phyloP scores from a whole-genome alignment of 2,888 invertebrate species.

The Acleris literana region DNA sequence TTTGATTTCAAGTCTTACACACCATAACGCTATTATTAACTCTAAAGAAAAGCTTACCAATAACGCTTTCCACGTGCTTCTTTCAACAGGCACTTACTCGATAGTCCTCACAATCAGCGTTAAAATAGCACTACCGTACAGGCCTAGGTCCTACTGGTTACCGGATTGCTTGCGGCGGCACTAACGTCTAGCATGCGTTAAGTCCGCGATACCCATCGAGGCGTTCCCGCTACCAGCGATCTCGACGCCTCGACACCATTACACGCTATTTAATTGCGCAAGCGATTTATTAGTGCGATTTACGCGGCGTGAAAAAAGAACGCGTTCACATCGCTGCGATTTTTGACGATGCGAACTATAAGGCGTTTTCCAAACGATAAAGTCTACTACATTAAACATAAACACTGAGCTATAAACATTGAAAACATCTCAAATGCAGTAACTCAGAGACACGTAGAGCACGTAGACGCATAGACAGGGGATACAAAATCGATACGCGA shows the following conservation, averaged over 20 bases:
- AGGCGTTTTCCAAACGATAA: too few species aligned
- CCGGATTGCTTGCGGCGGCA: slow-evolving; percentile 20
- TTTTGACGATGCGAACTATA: too few species aligned
- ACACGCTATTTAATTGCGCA: slow-evolving; percentile 67
- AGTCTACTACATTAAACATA: neutral
- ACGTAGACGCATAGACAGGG: slow-evolving; percentile 35
- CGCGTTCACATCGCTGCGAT: neutral
- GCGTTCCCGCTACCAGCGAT: slow-evolving; percentile 67
- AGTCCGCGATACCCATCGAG: slow-evolving; percentile 71
- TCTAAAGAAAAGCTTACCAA: too few species aligned
- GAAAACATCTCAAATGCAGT: slow-evolving; percentile 31
- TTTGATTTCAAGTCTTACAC: too few species aligned
- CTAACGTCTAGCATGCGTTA: slow-evolving; percentile 47
- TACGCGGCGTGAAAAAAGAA: neutral
- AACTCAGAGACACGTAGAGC: slow-evolving; percentile 27
- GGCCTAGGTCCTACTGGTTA: neutral
- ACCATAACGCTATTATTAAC: too few species aligned
- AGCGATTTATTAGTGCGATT: slow-evolving; percentile 60
- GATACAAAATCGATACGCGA: slow-evolving; percentile 36
- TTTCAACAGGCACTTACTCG: too few species aligned
- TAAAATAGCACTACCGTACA: neutral
- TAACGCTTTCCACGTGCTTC: too few species aligned
- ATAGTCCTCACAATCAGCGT: too few species aligned
- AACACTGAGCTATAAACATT: neutral
- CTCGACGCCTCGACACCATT: slow-evolving; percentile 64